A percentile compares a stretch with the other conserved stretches of the same genome.
Evolutionary conservation across 2,797 vertebrate genomes (phyloP).

Genomic region (Emydoidea blandingii): DNA sequence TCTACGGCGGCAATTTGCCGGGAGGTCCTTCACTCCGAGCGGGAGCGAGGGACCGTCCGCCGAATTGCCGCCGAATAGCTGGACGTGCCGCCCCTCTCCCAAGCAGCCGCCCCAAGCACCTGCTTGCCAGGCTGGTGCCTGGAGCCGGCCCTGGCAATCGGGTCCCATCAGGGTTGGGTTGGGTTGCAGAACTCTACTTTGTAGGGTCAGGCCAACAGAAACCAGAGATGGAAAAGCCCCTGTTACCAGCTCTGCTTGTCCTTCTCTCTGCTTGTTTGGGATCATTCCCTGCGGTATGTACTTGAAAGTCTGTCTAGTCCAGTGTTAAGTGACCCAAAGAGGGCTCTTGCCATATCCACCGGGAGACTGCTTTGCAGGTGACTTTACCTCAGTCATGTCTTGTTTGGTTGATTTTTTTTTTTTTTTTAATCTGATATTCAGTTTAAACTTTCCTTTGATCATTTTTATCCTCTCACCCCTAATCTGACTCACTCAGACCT

Average conservation of each 20-base stretch:
- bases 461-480: not conserved
- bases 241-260: not conserved
- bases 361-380: not conserved
- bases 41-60: no score
- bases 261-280: rapidly evolving
- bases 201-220: not conserved
- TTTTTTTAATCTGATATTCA: not conserved
- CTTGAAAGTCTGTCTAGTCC: not conserved
- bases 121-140: no score
- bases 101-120: no score
- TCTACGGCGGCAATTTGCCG: no score
- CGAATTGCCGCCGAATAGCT: no score
- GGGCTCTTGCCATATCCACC: rapidly evolving
- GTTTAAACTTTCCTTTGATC: not conserved
- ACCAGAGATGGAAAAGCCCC: not conserved
- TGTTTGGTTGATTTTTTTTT: rapidly evolving
- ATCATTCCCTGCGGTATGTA: rapidly evolving
- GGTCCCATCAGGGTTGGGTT: not conserved
- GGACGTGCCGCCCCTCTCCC: no score
- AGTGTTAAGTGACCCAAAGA: not conserved
- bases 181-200: not conserved
- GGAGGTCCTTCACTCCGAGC: no score
- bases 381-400: not conserved
- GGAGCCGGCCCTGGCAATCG: not conserved
- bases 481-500: not conserved